A percentile compares a stretch with the other conserved stretches of the same genome.
Evolutionary conservation across 2,888 invertebrate genomes (phyloP).

Genomic region (Drosophila pseudotakahashii): DNA sequence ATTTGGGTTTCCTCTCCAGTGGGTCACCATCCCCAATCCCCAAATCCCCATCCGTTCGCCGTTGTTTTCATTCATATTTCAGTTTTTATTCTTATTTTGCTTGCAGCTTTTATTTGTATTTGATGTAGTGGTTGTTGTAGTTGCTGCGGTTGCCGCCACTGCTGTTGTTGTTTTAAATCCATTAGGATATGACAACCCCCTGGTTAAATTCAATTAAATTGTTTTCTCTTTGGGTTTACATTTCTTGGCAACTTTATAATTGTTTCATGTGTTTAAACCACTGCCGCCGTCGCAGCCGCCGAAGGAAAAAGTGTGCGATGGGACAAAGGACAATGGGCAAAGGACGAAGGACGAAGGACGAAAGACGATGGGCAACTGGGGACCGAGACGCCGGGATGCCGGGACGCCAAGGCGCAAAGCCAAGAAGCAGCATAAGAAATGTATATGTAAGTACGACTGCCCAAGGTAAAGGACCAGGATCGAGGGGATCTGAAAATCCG

Average conservation of each 20-base stretch:
- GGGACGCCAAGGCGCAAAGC: conserved; percentile 63
- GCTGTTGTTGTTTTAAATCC: conserved; percentile 74
- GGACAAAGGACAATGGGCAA: conserved; percentile 1
- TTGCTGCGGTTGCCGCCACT: conserved; percentile 18
- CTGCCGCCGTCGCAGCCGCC: conserved; percentile 27
- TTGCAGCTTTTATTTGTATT: conserved; percentile 63
- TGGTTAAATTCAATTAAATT: conserved; percentile 80
- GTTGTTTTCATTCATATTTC: conserved; percentile 7
- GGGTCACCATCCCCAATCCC: conserved; percentile 24
- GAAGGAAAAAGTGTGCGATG: background rate
- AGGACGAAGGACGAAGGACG: conserved; percentile 11
- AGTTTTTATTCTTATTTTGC: conserved; percentile 43
- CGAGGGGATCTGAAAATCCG: background rate
- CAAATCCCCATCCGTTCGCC: conserved; percentile 6
- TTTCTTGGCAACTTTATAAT: conserved; percentile 78
- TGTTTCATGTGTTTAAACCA: conserved; percentile 79
- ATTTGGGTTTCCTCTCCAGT: conserved; percentile 25
- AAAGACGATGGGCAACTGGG: conserved; percentile 30
- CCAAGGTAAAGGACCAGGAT: conserved; percentile 52
- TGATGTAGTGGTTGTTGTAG: conserved; percentile 48
- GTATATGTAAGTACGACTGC: conserved; percentile 37
- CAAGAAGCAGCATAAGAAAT: conserved; percentile 76
- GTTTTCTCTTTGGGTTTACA: conserved; percentile 78
- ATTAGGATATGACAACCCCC: conserved; percentile 79
- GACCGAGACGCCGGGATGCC: conserved; percentile 17